Base-by-base conservation (phyloP, 2,797 vertebrate species). In the Liparis tanakae region DNA sequence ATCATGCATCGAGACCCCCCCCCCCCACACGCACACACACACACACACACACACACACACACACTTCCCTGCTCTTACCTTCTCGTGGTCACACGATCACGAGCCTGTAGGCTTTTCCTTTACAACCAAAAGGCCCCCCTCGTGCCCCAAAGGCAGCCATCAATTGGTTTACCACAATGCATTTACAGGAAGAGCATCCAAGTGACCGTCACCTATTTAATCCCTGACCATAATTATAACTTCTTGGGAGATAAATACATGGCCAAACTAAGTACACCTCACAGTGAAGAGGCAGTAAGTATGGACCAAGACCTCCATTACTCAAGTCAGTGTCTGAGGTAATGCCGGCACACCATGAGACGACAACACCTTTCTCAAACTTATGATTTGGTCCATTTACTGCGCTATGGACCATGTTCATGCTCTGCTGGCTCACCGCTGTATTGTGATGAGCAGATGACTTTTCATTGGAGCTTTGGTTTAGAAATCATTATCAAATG, bases 1-100 rank as follows among this genome's bases (percentile, higher is more conserved):
- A 76, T 75, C 68, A 76, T 75, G 62, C 65, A 68, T 81, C 63
- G 62, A 77, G 76, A 81, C 60, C 70, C 72, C 41, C 46, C 33
- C 60, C 58, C 62, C 68, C 25, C 36, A 41, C 51, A 25, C 20
- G 14, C 51, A 51, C 10, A 7, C 15, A 37, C 36, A 37, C 36
- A 37, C 36, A 37, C 36, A 37, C 37, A 37, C 37, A 37, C 37
- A 37, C 37, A 8, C 36, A 8, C 36, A 36, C 36, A 36, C 36
- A 36, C 36, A 36, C 36, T 51, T 53, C 20, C 10, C 50, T 22
- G 20, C 20, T 18, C 56, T 68, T 34, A 67, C 69, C 55, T 75
- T 76, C 44, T 48, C 64, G 64, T 50, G 66, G 66, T 74, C 70
- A 68, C 25, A 67, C 62, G 79, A 76, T 51, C 55, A 41, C 13